These are phyloP conservation scores for Dinothrombium tinctorium DNA, from an alignment of 1,140 invertebrate genomes.

Conservation along the genomic window DNA sequence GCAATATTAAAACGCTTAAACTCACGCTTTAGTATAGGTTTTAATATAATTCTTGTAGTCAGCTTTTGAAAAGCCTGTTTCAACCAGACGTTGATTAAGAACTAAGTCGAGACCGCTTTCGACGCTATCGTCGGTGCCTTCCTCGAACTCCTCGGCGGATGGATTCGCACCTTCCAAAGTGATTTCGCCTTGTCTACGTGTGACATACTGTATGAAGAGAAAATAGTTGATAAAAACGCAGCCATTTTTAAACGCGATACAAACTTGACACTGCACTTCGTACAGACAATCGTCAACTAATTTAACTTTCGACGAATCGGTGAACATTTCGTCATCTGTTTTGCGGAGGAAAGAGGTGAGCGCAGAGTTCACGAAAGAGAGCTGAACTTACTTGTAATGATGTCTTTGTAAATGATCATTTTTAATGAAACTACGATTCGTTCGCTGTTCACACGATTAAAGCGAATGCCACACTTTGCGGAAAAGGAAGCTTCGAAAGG, in stretches of 20 bases:
- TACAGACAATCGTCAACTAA: constrained; percentile 76
- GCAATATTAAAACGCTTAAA: constrained; percentile 15
- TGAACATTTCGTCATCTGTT: constrained; percentile 88
- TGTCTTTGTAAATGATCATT: constrained; percentile 3
- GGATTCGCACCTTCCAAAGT: constrained; percentile 64
- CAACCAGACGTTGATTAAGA: constrained; percentile 63
- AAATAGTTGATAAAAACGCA: neutral
- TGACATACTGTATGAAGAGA: constrained; percentile 30
- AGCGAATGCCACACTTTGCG: no score
- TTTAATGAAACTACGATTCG: neutral
- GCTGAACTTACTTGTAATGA: neutral
- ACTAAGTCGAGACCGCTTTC: constrained; percentile 76
- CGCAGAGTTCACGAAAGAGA: neutral
- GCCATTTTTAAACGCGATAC: constrained; percentile 3
- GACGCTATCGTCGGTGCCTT: constrained; percentile 45
- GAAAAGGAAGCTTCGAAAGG: no score
- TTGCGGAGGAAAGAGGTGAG: constrained; percentile 6
- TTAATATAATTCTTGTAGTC: constrained; percentile 77
- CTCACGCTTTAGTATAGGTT: constrained; percentile 84
- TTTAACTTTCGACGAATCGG: constrained; percentile 86
- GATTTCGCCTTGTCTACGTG: constrained; percentile 50
- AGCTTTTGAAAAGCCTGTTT: constrained; percentile 37
- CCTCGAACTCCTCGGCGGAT: constrained; percentile 57
- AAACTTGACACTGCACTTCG: constrained; percentile 70
- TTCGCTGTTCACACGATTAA: no score